These are phyloP conservation scores for Acrocephalus scirpaceus DNA, from an alignment of 2,797 vertebrate genomes.

Conservation along the genomic window DNA sequence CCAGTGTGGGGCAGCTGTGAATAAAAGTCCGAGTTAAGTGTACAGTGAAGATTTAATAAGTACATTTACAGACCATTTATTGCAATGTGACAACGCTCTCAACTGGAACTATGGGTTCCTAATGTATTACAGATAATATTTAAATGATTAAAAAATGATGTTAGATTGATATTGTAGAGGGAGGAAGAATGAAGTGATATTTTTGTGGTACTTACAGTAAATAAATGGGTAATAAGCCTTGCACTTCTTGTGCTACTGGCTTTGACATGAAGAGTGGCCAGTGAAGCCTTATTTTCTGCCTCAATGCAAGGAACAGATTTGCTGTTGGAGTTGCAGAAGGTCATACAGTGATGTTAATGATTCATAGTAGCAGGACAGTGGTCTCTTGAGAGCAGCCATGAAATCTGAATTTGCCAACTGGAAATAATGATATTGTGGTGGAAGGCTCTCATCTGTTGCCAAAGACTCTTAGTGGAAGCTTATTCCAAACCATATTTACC, in stretches of 20 bases:
- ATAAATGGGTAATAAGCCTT: not conserved
- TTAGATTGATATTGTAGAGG: not conserved
- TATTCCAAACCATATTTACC: constrained; percentile 59
- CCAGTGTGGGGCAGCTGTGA: not conserved
- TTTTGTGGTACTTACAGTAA: not conserved
- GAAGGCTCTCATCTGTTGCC: constrained; percentile 58
- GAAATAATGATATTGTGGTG: constrained; percentile 63
- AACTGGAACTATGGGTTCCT: not conserved
- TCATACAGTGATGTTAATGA: constrained; percentile 11
- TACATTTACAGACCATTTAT: not conserved
- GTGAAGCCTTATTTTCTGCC: constrained; percentile 30
- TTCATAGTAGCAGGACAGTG: constrained; percentile 30
- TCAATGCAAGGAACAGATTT: constrained; percentile 17
- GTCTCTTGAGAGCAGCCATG: constrained; percentile 20
- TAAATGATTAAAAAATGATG: not conserved
- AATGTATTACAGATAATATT: not conserved
- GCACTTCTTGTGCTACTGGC: not conserved
- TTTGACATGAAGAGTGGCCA: not conserved
- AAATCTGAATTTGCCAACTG: constrained; percentile 55
- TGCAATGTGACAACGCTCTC: not conserved
- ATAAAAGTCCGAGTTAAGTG: not conserved
- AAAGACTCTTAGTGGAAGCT: not conserved
- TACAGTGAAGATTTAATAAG: not conserved
- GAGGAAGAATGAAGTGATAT: not conserved
- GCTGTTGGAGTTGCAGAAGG: constrained; percentile 12